phyloP scores from a whole-genome alignment of 2,113 vertebrate species.

The Scatophagus argus region DNA sequence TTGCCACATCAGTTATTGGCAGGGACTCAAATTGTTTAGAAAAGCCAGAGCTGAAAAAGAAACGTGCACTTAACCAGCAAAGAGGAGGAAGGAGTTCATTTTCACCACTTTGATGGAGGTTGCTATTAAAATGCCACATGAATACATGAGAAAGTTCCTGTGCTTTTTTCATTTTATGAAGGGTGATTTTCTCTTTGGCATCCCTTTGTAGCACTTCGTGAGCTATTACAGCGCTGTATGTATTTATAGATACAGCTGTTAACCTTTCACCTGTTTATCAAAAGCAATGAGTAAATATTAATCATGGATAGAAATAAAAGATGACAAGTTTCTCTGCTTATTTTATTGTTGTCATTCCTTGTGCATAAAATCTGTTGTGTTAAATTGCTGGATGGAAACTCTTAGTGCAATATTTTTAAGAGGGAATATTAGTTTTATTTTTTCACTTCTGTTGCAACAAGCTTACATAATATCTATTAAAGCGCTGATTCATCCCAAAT shows the following conservation, averaged over 20 bases:
- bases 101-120: not conserved
- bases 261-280: slow-evolving; percentile 7
- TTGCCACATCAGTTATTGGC: slow-evolving; percentile 24
- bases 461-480: no score
- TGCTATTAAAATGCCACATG: slow-evolving; percentile 10
- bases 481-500: no score
- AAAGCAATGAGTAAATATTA: not conserved
- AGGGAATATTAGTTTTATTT: no score
- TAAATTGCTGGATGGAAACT: no score
- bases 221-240: not conserved
- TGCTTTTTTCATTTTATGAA: not conserved
- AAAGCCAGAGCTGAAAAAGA: slow-evolving; percentile 11
- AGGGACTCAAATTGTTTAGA: slow-evolving; percentile 25
- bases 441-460: not conserved
- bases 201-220: not conserved
- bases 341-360: not conserved
- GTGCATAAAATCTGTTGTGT: not conserved
- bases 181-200: not conserved
- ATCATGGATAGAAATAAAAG: slow-evolving; percentile 2
- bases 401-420: no score
- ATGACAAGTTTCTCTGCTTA: not conserved
- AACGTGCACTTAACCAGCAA: slow-evolving; percentile 13
- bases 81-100: not conserved
- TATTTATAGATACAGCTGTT: not conserved
- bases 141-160: not conserved